Evolutionary conservation across 1,140 invertebrate species (phyloP).

Genomic region (Berghia stephanieae): DNA sequence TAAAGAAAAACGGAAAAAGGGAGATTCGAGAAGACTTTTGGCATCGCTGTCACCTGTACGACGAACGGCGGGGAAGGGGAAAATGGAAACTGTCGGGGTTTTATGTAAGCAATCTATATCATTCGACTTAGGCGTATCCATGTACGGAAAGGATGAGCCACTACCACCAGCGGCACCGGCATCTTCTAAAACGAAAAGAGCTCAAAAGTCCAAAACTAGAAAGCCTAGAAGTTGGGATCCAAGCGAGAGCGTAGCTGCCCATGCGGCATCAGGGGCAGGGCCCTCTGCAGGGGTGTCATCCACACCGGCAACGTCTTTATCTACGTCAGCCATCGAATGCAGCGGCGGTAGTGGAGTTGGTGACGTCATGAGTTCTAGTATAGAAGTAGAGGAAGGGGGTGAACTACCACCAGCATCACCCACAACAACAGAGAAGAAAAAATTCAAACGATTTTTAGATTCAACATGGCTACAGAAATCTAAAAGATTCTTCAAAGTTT

Average conservation of each 20-base stretch:
- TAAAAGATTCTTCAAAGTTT: constrained; percentile 64
- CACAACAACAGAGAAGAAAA: constrained; percentile 44
- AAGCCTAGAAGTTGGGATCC: constrained; percentile 27
- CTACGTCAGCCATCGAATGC: background rate
- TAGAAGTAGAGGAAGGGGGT: constrained; percentile 39
- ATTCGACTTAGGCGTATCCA: constrained; percentile 57
- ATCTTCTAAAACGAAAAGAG: background rate
- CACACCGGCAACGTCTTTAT: background rate
- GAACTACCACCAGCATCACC: constrained; percentile 39
- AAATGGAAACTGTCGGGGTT: constrained; percentile 58
- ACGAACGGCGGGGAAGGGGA: constrained; percentile 42
- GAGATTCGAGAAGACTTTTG: constrained; percentile 16
- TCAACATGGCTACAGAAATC: constrained; percentile 57
- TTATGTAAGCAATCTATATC: constrained; percentile 61
- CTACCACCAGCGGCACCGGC: constrained; percentile 20
- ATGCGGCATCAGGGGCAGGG: constrained; percentile 16
- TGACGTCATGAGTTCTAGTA: too few relatives aligned
- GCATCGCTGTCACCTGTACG: constrained; percentile 34
- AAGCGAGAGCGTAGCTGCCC: constrained; percentile 12
- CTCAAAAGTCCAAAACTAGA: background rate
- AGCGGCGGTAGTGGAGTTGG: background rate
- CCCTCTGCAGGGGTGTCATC: constrained; percentile 24
- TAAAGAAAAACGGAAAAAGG: too few relatives aligned
- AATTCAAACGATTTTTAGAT: constrained; percentile 55
- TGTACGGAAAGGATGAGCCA: constrained; percentile 38